phyloP scores from a whole-genome alignment of 2,888 invertebrate genomes.

The Epinotia demarniana region DNA sequence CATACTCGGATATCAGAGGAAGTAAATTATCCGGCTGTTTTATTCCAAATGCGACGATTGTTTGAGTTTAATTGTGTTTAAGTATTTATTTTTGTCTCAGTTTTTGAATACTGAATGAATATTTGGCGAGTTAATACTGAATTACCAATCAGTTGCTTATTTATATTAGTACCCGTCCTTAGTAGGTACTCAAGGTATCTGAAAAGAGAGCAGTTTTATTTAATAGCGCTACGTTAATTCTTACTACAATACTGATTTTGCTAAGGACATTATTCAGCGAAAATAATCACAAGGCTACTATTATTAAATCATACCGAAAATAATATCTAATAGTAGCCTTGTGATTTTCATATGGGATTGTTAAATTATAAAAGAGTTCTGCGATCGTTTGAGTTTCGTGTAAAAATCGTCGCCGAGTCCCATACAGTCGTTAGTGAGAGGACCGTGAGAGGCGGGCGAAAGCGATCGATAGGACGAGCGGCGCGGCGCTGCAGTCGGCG shows the following conservation, averaged over 20 bases:
- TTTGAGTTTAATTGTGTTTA: too few relatives aligned
- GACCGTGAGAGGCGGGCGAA: constrained; percentile 59
- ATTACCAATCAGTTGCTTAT: too few relatives aligned
- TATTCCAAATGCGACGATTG: too few relatives aligned
- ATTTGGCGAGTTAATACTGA: too few relatives aligned
- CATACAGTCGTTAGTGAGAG: constrained; percentile 53
- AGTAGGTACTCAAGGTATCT: background rate
- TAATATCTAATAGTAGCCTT: background rate
- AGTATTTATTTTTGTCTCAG: too few relatives aligned
- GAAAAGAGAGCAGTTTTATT: background rate
- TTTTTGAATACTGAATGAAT: too few relatives aligned
- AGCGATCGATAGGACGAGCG: constrained; percentile 73
- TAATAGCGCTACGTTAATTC: background rate
- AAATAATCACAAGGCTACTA: too few relatives aligned
- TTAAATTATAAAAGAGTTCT: background rate
- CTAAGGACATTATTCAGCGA: background rate
- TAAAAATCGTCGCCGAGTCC: constrained; percentile 28
- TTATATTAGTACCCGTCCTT: too few relatives aligned
- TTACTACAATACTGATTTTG: background rate
- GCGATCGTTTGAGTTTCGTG: constrained; percentile 14
- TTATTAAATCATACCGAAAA: too few relatives aligned
- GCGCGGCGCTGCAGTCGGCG: constrained; percentile 75
- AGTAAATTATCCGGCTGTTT: too few relatives aligned
- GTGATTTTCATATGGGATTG: background rate
- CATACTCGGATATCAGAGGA: too few relatives aligned